Percentiles rank a stretch among this genome's conserved stretches.
Conservation (phyloP, 1,140 invertebrate species). For the Heliconius hermathena region DNA sequence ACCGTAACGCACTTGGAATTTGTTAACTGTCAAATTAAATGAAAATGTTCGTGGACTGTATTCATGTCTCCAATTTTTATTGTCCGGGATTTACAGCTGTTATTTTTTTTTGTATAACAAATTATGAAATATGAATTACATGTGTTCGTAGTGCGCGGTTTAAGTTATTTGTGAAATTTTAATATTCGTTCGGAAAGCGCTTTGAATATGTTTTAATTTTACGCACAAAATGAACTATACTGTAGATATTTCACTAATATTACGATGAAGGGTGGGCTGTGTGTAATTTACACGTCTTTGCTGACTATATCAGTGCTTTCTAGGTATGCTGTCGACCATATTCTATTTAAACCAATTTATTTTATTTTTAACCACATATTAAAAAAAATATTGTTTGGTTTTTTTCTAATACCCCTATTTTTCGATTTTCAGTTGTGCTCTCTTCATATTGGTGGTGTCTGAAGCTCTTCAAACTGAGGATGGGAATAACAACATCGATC, state of each 20-base stretch:
- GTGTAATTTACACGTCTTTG: constrained; percentile 82
- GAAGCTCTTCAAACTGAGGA: constrained; percentile 66
- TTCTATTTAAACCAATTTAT: background rate
- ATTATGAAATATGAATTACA: constrained; percentile 44
- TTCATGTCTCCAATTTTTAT: constrained; percentile 57
- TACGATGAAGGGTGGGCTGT: constrained; percentile 83
- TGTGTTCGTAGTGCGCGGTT: constrained; percentile 48
- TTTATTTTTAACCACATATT: background rate
- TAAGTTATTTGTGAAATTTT: constrained; percentile 45
- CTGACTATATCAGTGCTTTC: constrained; percentile 82
- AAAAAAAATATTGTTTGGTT: background rate
- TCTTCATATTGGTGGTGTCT: constrained; percentile 73
- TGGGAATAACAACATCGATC: constrained; percentile 57
- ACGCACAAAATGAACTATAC: constrained; percentile 77
- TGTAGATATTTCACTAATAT: constrained; percentile 74
- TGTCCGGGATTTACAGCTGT: constrained; percentile 42
- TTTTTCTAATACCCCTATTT: background rate
- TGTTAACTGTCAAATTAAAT: constrained; percentile 64
- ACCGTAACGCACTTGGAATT: constrained; percentile 44
- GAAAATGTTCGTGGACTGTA: constrained; percentile 54
- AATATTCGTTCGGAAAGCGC: constrained; percentile 47
- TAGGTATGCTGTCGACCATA: constrained; percentile 64
- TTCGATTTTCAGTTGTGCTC: constrained; percentile 63
- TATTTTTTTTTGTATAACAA: constrained; percentile 25
- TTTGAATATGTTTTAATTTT: constrained; percentile 71